These are phyloP conservation scores for Drosophila acutilabella DNA, from an alignment of 2,888 invertebrate species.

Conservation along the genomic window DNA sequence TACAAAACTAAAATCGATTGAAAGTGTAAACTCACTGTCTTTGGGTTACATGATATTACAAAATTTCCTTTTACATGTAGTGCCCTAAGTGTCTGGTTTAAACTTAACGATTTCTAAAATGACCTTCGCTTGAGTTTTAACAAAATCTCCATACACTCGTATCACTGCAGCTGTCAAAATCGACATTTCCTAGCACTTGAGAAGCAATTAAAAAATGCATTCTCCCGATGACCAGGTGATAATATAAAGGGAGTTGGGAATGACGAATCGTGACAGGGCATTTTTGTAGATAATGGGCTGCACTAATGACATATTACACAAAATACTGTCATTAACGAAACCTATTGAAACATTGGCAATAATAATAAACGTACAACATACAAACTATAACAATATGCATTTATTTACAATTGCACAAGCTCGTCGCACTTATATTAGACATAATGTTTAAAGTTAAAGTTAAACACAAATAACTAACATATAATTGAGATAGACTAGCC, in stretches of 20 bases:
- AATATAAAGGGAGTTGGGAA: constrained; percentile 8
- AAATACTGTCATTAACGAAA: constrained; percentile 41
- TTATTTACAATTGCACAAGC: constrained; percentile 62
- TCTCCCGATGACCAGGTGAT: constrained; percentile 2
- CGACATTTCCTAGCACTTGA: constrained; percentile 37
- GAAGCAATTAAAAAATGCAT: constrained; percentile 29
- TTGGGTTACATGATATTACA: constrained; percentile 8
- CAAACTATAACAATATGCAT: constrained; percentile 49
- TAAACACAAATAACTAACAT: constrained; percentile 39
- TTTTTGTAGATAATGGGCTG: constrained; percentile 24
- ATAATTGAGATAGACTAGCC: constrained; percentile 73
- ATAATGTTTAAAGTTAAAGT: constrained; percentile 34
- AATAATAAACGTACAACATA: constrained; percentile 5
- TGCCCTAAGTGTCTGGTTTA: neutral
- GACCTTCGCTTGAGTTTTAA: constrained; percentile 9
- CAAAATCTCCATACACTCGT: constrained; percentile 9
- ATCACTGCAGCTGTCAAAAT: constrained; percentile 17
- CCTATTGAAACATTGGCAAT: neutral
- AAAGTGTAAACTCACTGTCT: constrained; percentile 35
- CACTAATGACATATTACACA: constrained; percentile 1
- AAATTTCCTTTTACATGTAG: constrained; percentile 14
- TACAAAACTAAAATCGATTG: constrained; percentile 2
- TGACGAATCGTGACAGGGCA: constrained; percentile 16
- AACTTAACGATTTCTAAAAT: constrained; percentile 12
- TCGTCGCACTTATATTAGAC: constrained; percentile 54